Conservation (phyloP, 1,140 invertebrate species). For the Acromyrmex charruanus region DNA sequence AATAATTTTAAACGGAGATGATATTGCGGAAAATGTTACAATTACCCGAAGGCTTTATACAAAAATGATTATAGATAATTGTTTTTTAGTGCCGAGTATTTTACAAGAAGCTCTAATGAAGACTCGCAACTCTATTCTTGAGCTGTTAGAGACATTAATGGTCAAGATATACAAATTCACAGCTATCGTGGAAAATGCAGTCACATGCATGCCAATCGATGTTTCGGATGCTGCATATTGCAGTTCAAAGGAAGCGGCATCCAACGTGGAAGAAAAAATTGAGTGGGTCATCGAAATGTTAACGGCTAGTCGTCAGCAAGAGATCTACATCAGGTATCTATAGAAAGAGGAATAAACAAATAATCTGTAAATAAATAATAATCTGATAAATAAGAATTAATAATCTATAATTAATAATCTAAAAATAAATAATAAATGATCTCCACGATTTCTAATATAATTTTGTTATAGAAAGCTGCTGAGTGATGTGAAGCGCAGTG, state of each 20-base stretch:
- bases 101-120: slow-evolving; percentile 88
- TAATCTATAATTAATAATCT: too few relatives aligned
- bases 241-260: not conserved
- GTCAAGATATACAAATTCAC: slow-evolving; percentile 88
- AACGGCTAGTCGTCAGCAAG: slow-evolving; percentile 88
- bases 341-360: not conserved
- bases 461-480: slow-evolving; percentile 86
- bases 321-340: slow-evolving; percentile 87
- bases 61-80: not conserved
- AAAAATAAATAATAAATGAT: not conserved
- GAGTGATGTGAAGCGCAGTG: slow-evolving; percentile 86
- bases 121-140: slow-evolving; percentile 86
- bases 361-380: not conserved
- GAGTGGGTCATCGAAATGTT: slow-evolving; percentile 87
- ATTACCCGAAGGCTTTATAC: not conserved
- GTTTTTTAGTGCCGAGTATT: slow-evolving; percentile 87
- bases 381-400: not conserved
- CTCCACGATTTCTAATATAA: not conserved
- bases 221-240: not conserved
- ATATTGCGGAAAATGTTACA: not conserved
- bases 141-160: slow-evolving; percentile 88
- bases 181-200: slow-evolving; percentile 85
- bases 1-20: not conserved
- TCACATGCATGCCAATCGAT: not conserved
- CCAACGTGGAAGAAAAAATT: slow-evolving; percentile 81